Base-by-base conservation (phyloP, 2,113 vertebrate species). In the Telmatochromis brichardi region DNA sequence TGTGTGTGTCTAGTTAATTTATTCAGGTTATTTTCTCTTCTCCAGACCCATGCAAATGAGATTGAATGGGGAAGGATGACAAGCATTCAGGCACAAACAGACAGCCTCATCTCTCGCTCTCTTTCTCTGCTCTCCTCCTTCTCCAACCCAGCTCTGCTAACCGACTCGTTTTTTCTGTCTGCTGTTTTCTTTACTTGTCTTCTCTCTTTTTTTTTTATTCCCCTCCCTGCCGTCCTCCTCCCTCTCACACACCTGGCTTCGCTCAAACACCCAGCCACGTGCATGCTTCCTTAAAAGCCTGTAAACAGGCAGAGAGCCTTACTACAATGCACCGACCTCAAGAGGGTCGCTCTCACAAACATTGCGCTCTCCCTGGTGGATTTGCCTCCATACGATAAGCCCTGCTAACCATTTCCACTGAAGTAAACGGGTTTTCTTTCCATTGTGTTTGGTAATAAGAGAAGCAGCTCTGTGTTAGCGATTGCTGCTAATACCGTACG, bases 41-140 rank as follows among this genome's bases (percentile, higher is more conserved):
- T 95, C 92, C 90, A 95, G 94, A 94, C 95, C 95, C 88, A 96
- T 96, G 95, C 95, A 96, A 96, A 96, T 96, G 92, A 94, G 95
- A 94, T 92, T 94, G 93, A 95, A 94, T 94, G 90, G 89, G 79
- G 93, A 90, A 88, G 90, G 90, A 91, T 94, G 93, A 95, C 95
- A 95, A 92, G 92, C 91, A 92, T 93, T 94, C 92, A 95, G 91
- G 89, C 92, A 89, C 90, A 90, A 91, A 92, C 90, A 93, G 90
- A 93, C 94, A 94, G 90, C 90, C 91, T 91, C 93, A 92, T 90
- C 90, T 93, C 63, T 68, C 35, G 33, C 90, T 86, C 83, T 63
- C 17, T 84, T 83, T 86, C 71, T 83, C 68, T 78, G 45, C 73
- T 78, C 45, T 51, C 73, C 45, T 51, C 73, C 17, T 51, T 51